Evolutionary conservation across 64 coral and sea anemone species (phyloP).

Genomic region (Pachyseris speciosa): DNA sequence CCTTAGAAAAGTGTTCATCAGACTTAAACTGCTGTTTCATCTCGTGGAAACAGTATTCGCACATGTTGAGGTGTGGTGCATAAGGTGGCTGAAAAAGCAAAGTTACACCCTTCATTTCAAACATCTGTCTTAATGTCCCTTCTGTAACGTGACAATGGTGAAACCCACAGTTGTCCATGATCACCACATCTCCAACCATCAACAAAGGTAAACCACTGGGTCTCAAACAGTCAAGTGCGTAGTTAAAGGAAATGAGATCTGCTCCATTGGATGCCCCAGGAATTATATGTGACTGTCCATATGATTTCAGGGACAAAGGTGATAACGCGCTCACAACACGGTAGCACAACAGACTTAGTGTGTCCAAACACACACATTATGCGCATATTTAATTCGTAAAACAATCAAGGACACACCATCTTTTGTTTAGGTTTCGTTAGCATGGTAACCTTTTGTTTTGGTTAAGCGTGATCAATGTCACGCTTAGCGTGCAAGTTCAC

Average conservation of each 20-base stretch:
- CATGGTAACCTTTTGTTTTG: no score
- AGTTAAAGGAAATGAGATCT: constrained; percentile 13
- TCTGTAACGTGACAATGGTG: not conserved
- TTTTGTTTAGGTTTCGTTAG: no score
- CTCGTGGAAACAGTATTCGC: constrained; percentile 1
- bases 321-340: no score
- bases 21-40: not conserved
- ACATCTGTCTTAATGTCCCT: not conserved
- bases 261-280: constrained; percentile 16
- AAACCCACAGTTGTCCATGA: constrained; percentile 16
- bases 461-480: no score
- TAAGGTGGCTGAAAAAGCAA: constrained; percentile 9
- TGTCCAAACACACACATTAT: no score
- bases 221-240: not conserved
- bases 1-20: not conserved
- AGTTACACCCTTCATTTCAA: not conserved
- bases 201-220: constrained; percentile 8
- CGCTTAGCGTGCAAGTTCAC: no score
- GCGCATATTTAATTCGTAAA: no score
- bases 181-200: not conserved
- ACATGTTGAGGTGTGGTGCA: not conserved
- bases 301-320: no score
- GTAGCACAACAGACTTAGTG: no score
- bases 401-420: no score
- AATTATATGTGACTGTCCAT: no score